These are phyloP conservation scores for Discoglossus pictus DNA, from an alignment of 2,797 vertebrate species.

Conservation along the genomic window DNA sequence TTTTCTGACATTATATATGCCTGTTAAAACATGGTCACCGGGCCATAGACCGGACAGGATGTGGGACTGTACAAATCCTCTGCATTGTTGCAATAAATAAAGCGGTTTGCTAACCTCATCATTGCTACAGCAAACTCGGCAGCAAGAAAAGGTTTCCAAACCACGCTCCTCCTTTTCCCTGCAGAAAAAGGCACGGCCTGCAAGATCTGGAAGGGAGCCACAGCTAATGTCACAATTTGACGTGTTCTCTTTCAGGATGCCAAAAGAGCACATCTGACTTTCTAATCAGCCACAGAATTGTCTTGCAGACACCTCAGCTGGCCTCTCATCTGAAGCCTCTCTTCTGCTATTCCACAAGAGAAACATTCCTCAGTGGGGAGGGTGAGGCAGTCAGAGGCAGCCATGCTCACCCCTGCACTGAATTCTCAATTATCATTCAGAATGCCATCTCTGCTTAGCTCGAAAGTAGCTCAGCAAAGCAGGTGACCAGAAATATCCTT, in stretches of 20 bases:
- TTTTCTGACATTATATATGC: no score
- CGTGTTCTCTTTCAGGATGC: conserved; percentile 42
- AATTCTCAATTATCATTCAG: conserved; percentile 16
- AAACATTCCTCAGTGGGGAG: conserved; percentile 39
- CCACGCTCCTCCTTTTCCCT: conserved; percentile 1
- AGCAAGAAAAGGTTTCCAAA: background rate
- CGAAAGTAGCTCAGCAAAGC: background rate
- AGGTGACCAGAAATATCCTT: no score
- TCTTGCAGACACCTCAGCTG: conserved; percentile 48
- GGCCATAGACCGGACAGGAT: no score
- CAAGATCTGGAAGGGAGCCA: conserved; percentile 17
- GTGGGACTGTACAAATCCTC: no score
- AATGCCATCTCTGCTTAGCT: background rate
- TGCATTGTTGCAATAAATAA: background rate
- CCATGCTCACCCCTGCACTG: conserved; percentile 6
- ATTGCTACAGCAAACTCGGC: background rate
- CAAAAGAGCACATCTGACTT: conserved; percentile 51
- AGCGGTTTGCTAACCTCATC: background rate
- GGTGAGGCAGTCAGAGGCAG: conserved; percentile 4
- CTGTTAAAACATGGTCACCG: no score
- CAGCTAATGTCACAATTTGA: conserved; percentile 35
- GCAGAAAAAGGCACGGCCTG: conserved; percentile 30
- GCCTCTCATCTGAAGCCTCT: conserved; percentile 43
- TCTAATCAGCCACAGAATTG: conserved; percentile 47
- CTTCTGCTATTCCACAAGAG: conserved; percentile 45